Base-by-base conservation (phyloP, 2,888 invertebrate genomes). In the Xestia ashworthii region DNA sequence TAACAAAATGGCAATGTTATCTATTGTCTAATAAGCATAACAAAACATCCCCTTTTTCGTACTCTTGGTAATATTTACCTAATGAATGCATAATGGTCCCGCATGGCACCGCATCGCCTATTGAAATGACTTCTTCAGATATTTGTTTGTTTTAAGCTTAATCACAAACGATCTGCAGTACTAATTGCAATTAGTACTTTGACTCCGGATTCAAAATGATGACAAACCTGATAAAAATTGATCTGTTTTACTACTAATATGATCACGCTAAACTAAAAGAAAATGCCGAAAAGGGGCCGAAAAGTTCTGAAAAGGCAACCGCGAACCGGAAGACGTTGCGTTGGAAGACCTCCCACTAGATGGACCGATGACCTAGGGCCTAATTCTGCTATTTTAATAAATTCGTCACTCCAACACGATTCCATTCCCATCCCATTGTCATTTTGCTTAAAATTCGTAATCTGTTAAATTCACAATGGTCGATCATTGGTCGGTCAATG, bases 21-120 rank as follows among this genome's bases (percentile, higher is more conserved):
- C 32, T 19, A 46, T 53, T 5, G 14, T 6, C 14, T 32, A 32
- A 41, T 65, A 32, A 32, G 32, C n/a, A 66, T 22, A 44, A 1
- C 4, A 44, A 41, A 44, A 46, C 22, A 12, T 72, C 62, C 22
- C 16, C 32, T 11, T 16, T n/a, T 78, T 75, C 41, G 12, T 71
- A 62, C 48, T 81, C 74, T 6, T 5, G 53, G 73, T 62, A 11
- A 16, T 19, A 19, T 16, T 4, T 38, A 41, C 46, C 14, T 65
- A 67, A 72, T 74, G 74, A 74, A 74, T 73, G 32, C 48, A 82
- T 53, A 84, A 84, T 82, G 74, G 41, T 38, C 84, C 84, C 84
- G 84, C 65, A 84, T 84, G 66, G 62, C 46, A 0, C 11, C n/a
- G 38, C 71, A 62, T 58, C n/a, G 48, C 22, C 55, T n/a, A 46